Percentiles rank a stretch among this genome's conserved stretches.
Conservation (phyloP, 1,140 invertebrate genomes). For the Drosophila parabipectinata region DNA sequence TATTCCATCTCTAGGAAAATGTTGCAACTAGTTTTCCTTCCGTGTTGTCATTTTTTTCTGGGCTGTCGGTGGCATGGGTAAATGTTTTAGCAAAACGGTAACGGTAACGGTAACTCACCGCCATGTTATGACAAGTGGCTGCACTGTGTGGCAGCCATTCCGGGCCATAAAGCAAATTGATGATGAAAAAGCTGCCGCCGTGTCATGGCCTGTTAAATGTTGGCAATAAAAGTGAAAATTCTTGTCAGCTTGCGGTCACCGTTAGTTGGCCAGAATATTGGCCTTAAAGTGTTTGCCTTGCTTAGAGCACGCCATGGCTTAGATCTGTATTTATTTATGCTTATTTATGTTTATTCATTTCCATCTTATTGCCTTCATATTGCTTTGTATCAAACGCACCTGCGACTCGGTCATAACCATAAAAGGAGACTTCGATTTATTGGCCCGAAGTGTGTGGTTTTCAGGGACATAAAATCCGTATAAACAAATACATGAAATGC, state of each 20-base stretch:
- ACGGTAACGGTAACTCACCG: conserved; percentile 50
- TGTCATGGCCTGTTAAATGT: conserved; percentile 80
- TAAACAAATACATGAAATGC: conserved; percentile 43
- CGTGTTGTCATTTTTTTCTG: conserved; percentile 28
- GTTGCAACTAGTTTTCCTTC: conserved; percentile 57
- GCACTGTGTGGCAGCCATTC: conserved; percentile 58
- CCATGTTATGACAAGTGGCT: conserved; percentile 72
- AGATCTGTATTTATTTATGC: conserved; percentile 20
- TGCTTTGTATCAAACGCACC: conserved; percentile 53
- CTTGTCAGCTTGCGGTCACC: conserved; percentile 64
- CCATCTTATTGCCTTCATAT: conserved; percentile 42
- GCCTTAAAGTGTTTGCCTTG: conserved; percentile 40
- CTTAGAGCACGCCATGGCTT: conserved; percentile 8
- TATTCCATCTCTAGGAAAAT: conserved; percentile 18
- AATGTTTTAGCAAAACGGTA: conserved; percentile 73
- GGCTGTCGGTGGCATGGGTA: conserved; percentile 34
- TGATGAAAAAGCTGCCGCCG: conserved; percentile 72
- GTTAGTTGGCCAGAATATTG: conserved; percentile 59
- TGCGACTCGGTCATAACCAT: conserved; percentile 65
- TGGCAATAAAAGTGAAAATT: conserved; percentile 79
- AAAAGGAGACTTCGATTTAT: conserved; percentile 51
- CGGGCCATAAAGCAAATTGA: conserved; percentile 77
- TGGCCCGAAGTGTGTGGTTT: conserved; percentile 32
- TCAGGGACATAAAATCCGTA: conserved; percentile 44
- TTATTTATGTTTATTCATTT: conserved; percentile 43